phyloP scores from a whole-genome alignment of 2,888 invertebrate genomes.

The Cryptus viduatorius region DNA sequence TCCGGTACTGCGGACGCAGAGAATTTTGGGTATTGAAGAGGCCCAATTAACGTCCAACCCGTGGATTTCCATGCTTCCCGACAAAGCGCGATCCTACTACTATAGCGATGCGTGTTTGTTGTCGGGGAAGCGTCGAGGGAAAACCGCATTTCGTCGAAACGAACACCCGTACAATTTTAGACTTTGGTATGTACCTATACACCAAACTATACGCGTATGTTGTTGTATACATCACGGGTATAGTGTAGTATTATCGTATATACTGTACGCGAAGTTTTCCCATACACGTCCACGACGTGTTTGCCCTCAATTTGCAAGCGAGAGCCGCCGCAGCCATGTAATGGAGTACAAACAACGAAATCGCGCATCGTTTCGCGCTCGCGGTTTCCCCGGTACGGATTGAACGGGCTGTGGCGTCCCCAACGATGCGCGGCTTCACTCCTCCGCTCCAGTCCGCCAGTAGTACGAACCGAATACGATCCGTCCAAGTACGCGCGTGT shows the following conservation, averaged over 20 bases:
- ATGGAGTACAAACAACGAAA: conserved; percentile 66
- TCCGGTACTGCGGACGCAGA: neutral
- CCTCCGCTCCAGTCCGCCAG: conserved; percentile 14
- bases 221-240: neutral
- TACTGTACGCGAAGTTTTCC: conserved; percentile 49
- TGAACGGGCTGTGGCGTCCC: conserved; percentile 44
- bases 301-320: conserved; percentile 65
- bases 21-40: neutral
- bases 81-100: neutral
- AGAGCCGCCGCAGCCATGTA: conserved; percentile 58
- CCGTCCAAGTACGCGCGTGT: conserved; percentile 24
- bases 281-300: conserved; percentile 57
- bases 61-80: conserved; percentile 18
- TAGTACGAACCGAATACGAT: conserved; percentile 36
- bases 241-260: neutral
- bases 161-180: conserved; percentile 51
- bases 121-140: conserved; percentile 20
- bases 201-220: neutral
- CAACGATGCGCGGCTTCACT: conserved; percentile 25
- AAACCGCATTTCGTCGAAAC: conserved; percentile 52
- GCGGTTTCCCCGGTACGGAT: conserved; percentile 51
- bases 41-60: conserved; percentile 31
- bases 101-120: conserved; percentile 29
- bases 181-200: conserved; percentile 6
- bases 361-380: conserved; percentile 63